These are phyloP conservation scores for Temnothorax unifasciatus DNA, from an alignment of 2,888 invertebrate species.

Conservation along the genomic window DNA sequence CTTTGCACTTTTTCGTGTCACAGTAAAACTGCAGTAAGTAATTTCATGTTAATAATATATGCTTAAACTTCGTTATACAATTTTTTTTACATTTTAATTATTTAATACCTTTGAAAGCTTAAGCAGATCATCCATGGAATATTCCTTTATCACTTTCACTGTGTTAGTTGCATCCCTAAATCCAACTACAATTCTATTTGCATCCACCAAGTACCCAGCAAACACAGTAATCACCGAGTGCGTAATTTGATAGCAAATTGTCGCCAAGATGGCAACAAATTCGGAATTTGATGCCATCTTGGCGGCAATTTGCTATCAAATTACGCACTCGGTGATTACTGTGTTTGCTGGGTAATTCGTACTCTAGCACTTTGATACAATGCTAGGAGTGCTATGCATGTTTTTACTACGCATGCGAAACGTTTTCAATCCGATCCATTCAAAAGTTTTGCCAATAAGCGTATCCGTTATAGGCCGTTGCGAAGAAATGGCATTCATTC, in stretches of 20 bases:
- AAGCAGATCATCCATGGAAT: constrained; percentile 59
- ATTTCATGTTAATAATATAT: too few relatives aligned
- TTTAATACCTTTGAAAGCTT: constrained; percentile 2
- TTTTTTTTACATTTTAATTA: too few relatives aligned
- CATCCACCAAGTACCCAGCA: constrained; percentile 90
- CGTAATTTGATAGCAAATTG: too few relatives aligned
- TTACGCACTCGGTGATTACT: too few relatives aligned
- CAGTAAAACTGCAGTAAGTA: too few relatives aligned
- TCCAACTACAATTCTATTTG: constrained; percentile 90
- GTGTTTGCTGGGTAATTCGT: too few relatives aligned
- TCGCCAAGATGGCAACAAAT: too few relatives aligned
- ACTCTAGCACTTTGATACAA: constrained; percentile 91
- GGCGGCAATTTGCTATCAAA: too few relatives aligned
- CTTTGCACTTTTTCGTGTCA: too few relatives aligned
- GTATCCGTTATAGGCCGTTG: constrained; percentile 70
- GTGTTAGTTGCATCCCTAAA: constrained; percentile 90
- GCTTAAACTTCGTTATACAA: too few relatives aligned
- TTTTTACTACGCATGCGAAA: constrained; percentile 86
- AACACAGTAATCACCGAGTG: too few relatives aligned
- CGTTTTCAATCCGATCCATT: constrained; percentile 92
- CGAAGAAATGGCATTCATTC: constrained; percentile 90
- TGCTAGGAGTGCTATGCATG: constrained; percentile 86
- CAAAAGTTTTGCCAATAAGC: constrained; percentile 78
- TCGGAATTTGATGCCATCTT: too few relatives aligned
- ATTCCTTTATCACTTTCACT: constrained; percentile 88